Base-by-base conservation (phyloP, 2,888 invertebrate genomes). In the Galeopsomyia nigrocyanea region DNA sequence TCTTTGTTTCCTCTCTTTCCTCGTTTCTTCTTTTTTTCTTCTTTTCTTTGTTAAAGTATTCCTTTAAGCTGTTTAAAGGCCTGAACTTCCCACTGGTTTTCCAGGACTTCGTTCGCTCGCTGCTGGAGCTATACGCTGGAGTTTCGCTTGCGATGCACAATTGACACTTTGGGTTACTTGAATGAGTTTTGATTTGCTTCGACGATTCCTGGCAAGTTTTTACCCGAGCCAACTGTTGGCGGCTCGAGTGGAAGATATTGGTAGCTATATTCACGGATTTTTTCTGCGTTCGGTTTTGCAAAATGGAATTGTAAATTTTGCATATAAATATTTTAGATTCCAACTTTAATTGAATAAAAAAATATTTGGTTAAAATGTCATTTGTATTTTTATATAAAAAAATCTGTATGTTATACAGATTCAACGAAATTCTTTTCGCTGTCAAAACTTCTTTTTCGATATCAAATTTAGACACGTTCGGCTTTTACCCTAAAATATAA, bases 141-240 rank as follows among this genome's bases (percentile, higher is more conserved):
- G 64, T 46, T 65, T 70, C 53, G 53, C 64, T 55, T 60, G 58
- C 19, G 19, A 9, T 14, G 22, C 53, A 58, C 65, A 71, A 71
- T 71, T 58, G 70, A 65, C 71, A 65, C 55, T 58, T 22, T 10
- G 39, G 69, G 26, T n/a, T n/a, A 26, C 58, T 70, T 39, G 58
- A 58, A 17, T 31, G 26, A 58, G 53, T 58, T 58, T 58, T 63
- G 69, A 69, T 69, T 69, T 69, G 56, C 50, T 62, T 68, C 39
- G 56, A 62, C 55, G 49, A 46, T 67, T 51, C 17, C 10, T 7
- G 7, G 39, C 56, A 66, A 58, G 67, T 67, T 67, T 56, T 26
- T n/a, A n/a, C 6, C 10, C 14, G 19, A 19, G 46, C 13, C 3
- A 60, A 60, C 31, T 31, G 31, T 7, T 31, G 31, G 31, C 31